A percentile compares a stretch with the other conserved stretches of the same genome.
Conservation (phyloP, 2,113 vertebrate genomes). For the Phocoena sinus region DNA sequence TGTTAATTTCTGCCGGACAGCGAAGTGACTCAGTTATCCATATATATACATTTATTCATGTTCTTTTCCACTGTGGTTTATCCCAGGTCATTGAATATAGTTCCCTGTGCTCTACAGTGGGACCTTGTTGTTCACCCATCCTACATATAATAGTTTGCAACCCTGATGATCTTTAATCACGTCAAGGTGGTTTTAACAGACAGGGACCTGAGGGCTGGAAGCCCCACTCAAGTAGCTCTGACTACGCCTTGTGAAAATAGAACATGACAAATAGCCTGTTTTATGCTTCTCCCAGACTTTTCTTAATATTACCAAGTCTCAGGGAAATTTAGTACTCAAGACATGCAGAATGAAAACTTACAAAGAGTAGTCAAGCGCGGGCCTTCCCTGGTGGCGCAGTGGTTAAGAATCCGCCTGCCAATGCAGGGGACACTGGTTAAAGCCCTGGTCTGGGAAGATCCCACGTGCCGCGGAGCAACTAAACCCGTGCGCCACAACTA, state of each 20-base stretch:
- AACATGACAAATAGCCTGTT: background rate
- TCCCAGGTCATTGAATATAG: background rate
- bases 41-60: accelerated
- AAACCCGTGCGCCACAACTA: too few species aligned
- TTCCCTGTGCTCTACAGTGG: background rate
- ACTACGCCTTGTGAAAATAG: background rate
- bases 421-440: too few species aligned
- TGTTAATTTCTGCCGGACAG: background rate
- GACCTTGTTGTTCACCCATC: background rate
- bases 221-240: background rate
- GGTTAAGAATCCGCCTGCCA: too few species aligned
- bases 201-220: background rate
- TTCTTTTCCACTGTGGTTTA: background rate
- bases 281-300: background rate
- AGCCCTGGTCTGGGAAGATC: too few species aligned
- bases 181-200: background rate
- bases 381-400: too few species aligned
- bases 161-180: background rate
- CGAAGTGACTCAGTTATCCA: background rate
- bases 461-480: too few species aligned
- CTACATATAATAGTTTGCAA: background rate
- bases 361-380: background rate
- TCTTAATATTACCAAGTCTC: background rate
- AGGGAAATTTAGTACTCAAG: background rate
- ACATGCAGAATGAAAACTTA: accelerated